These are phyloP conservation scores for Equus quagga DNA, from an alignment of 2,113 vertebrate genomes.

Conservation along the genomic window DNA sequence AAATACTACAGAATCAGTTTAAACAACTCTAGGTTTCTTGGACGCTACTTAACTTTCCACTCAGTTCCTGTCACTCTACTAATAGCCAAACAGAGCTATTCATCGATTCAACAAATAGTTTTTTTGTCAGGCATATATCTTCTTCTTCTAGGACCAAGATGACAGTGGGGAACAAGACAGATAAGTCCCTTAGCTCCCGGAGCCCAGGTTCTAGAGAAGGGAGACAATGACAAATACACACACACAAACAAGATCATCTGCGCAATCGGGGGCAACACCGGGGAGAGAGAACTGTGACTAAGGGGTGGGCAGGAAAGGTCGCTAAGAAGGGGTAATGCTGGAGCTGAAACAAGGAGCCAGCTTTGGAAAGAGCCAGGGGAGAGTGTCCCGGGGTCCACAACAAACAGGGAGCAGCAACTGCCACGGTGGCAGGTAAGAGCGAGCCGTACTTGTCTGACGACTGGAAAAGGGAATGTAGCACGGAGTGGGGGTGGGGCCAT, in stretches of 20 bases:
- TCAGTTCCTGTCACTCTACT: neutral
- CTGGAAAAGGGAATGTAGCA: neutral
- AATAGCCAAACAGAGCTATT: neutral
- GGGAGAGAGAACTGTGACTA: neutral
- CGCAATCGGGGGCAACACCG: neutral
- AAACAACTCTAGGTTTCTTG: neutral
- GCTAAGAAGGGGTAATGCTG: neutral
- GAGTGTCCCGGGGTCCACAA: neutral
- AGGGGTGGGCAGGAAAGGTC: neutral
- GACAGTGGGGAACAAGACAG: neutral
- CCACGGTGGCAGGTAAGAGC: neutral
- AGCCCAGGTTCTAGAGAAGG: neutral
- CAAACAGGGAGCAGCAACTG: neutral
- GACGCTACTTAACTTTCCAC: neutral
- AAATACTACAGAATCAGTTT: neutral
- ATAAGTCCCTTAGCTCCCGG: too few relatives aligned
- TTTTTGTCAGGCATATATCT: neutral
- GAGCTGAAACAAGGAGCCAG: neutral
- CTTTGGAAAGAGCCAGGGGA: neutral
- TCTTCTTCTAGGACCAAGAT: neutral
- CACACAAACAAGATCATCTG: neutral
- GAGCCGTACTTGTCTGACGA: neutral
- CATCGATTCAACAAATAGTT: neutral
- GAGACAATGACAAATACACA: neutral
- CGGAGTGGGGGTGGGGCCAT: rapidly evolving